These are phyloP conservation scores for Nebria salina DNA, from an alignment of 2,888 invertebrate genomes.

Conservation along the genomic window DNA sequence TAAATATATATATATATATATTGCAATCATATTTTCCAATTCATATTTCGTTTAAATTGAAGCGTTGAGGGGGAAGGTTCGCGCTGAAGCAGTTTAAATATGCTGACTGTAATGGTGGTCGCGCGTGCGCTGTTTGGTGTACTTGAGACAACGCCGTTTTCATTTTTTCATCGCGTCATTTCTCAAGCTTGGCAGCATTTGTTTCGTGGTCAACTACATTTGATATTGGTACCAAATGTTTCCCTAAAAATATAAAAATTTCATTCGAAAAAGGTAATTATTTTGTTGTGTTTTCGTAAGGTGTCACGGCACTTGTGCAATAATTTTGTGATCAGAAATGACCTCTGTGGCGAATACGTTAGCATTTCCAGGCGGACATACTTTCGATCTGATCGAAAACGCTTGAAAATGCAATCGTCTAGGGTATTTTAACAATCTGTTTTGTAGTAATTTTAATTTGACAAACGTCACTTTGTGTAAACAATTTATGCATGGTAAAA, in stretches of 20 bases:
- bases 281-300: constrained; percentile 43
- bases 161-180: constrained; percentile 52
- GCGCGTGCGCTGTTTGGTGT: constrained; percentile 40
- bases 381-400: constrained; percentile 48
- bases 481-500: constrained; percentile 42
- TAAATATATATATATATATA: no score
- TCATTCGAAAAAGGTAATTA: constrained; percentile 59
- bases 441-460: constrained; percentile 46
- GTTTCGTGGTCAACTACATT: constrained; percentile 62
- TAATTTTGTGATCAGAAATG: constrained; percentile 36
- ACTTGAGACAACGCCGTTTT: constrained; percentile 44
- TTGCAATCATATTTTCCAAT: neutral
- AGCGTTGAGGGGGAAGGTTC: no score
- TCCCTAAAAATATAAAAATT: constrained; percentile 59
- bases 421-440: constrained; percentile 55
- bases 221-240: constrained; percentile 60
- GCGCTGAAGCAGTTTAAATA: neutral
- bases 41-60: no score
- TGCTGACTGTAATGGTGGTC: constrained; percentile 5
- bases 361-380: constrained; percentile 50
- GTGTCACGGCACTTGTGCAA: constrained; percentile 28
- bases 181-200: constrained; percentile 63
- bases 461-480: constrained; percentile 47
- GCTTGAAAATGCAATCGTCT: constrained; percentile 48
- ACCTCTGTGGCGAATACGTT: constrained; percentile 32